These are phyloP conservation scores for Rhynchopsitta pachyrhyncha DNA, from an alignment of 2,113 vertebrate genomes.

Conservation along the genomic window DNA sequence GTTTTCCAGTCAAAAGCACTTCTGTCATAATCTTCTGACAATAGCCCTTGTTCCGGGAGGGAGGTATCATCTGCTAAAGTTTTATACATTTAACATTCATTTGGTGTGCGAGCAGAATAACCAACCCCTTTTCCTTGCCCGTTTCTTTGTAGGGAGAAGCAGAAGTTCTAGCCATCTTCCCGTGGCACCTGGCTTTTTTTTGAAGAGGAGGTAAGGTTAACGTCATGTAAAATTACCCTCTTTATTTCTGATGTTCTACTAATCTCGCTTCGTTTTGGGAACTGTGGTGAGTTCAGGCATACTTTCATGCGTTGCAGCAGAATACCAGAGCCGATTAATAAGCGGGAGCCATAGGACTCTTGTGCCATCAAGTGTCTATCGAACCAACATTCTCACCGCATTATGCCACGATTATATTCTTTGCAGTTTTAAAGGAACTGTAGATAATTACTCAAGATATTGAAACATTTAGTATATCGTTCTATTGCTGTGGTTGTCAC, in stretches of 20 bases:
- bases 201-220: conserved; percentile 55
- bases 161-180: background rate
- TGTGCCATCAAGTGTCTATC: conserved; percentile 14
- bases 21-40: background rate
- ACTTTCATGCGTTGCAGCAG: background rate
- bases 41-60: background rate
- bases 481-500: conserved; percentile 72
- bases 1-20: background rate
- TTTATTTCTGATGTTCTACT: background rate
- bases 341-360: background rate
- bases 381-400: conserved; percentile 13
- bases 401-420: background rate
- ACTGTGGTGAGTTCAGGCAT: background rate
- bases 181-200: background rate
- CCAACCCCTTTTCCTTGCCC: background rate
- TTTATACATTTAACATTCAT: background rate
- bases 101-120: background rate
- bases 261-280: background rate
- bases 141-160: background rate
- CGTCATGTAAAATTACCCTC: background rate
- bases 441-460: conserved; percentile 54
- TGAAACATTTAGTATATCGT: conserved; percentile 52
- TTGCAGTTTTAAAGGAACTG: conserved; percentile 29
- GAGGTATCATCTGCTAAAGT: background rate
- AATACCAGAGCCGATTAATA: conserved; percentile 1